These are phyloP conservation scores for Pituophis catenifer DNA, from an alignment of 2,113 vertebrate species.

Conservation along the genomic window DNA sequence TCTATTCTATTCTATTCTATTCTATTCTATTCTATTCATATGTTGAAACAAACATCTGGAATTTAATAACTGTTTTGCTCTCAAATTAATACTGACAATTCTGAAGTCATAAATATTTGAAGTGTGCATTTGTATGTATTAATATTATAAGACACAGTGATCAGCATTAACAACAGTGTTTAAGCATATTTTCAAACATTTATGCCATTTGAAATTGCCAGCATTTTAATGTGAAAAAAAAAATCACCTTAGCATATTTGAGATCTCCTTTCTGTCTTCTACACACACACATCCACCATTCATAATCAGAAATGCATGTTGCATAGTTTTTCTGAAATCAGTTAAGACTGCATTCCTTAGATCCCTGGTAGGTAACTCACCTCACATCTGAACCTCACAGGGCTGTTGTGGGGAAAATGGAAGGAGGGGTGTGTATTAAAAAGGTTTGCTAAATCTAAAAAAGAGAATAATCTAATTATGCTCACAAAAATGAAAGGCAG, in stretches of 20 bases:
- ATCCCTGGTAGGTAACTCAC: not conserved
- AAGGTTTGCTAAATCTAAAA: not conserved
- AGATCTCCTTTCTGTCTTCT: not conserved
- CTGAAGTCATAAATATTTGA: not conserved
- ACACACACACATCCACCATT: not conserved
- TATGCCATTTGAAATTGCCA: not conserved
- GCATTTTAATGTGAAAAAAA: not conserved
- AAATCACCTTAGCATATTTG: not conserved
- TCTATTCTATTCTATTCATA: too few relatives aligned
- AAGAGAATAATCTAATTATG: slow-evolving; percentile 16
- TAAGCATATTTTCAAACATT: not conserved
- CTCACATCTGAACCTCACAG: too few relatives aligned
- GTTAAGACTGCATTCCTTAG: not conserved
- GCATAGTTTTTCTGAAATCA: not conserved
- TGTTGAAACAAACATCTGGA: not conserved
- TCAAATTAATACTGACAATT: not conserved
- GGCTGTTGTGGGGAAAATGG: not conserved
- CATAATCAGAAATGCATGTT: not conserved
- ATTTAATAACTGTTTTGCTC: not conserved
- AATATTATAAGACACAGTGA: not conserved
- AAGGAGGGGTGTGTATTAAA: not conserved
- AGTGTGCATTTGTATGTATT: not conserved
- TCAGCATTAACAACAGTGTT: not conserved
- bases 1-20: too few relatives aligned
- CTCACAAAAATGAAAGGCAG: slow-evolving; percentile 38